Evolutionary conservation across 1,140 invertebrate species (phyloP).

Genomic region (Leptestheria dahalacensis): DNA sequence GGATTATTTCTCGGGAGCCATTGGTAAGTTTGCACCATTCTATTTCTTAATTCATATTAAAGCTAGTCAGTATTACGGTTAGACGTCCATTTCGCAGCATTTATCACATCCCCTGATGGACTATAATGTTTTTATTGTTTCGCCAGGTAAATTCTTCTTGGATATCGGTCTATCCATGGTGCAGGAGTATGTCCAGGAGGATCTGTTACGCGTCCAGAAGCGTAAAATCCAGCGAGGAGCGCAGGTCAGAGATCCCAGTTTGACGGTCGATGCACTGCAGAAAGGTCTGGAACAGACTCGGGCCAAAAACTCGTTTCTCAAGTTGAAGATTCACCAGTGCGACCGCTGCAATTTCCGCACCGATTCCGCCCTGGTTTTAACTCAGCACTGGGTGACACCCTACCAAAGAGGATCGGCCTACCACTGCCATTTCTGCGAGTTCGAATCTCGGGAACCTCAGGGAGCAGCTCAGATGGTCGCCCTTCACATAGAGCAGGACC

Average conservation of each 20-base stretch:
- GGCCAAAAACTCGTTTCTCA: conserved; percentile 73
- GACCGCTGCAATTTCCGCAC: conserved; percentile 84
- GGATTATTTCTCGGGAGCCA: conserved; percentile 15
- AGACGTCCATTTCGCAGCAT: no score
- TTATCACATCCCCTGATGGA: conserved; percentile 10
- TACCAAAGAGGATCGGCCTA: conserved; percentile 54
- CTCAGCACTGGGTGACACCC: conserved; percentile 78
- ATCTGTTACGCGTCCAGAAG: conserved; percentile 73
- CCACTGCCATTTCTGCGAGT: conserved; percentile 67
- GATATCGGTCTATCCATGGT: conserved; percentile 81
- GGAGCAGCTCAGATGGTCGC: conserved; percentile 66
- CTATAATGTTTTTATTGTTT: conserved; percentile 53
- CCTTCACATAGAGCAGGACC: conserved; percentile 79
- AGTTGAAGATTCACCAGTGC: conserved; percentile 64
- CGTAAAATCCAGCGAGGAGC: conserved; percentile 41
- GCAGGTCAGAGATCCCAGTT: conserved; percentile 27
- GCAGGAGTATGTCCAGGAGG: conserved; percentile 81
- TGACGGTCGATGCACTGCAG: conserved; percentile 42
- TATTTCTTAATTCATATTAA: not conserved
- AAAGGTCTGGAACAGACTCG: conserved; percentile 73
- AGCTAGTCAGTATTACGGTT: no score
- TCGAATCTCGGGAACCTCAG: conserved; percentile 63
- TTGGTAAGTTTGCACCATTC: not conserved
- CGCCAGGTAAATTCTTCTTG: conserved; percentile 82
- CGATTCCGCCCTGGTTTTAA: conserved; percentile 70